Percentiles rank a stretch among this genome's conserved stretches.
These are phyloP conservation scores for Diachrysia chrysitis DNA, from an alignment of 2,888 invertebrate genomes.

Conservation along the genomic window DNA sequence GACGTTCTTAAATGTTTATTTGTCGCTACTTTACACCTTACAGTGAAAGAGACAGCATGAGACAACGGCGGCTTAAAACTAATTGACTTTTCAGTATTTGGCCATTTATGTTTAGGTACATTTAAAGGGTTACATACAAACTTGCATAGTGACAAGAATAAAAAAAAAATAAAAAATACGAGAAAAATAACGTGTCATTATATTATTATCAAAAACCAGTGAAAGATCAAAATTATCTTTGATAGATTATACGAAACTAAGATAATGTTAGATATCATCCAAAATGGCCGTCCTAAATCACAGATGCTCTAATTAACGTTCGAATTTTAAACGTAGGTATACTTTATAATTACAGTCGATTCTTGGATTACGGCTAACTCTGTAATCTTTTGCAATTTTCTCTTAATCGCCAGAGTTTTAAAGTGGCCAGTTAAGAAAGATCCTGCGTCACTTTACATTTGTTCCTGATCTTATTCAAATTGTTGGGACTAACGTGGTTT, in stretches of 20 bases:
- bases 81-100: no score
- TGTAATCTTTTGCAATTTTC: slow-evolving; percentile 87
- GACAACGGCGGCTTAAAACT: no score
- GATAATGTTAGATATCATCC: slow-evolving; percentile 54
- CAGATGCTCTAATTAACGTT: slow-evolving; percentile 77
- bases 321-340: slow-evolving; percentile 77
- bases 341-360: slow-evolving; percentile 82
- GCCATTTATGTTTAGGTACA: no score
- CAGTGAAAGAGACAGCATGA: no score
- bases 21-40: no score
- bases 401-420: slow-evolving; percentile 82
- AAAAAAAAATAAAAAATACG: background rate
- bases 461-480: slow-evolving; percentile 28
- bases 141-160: background rate
- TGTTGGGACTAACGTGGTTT: slow-evolving; percentile 56
- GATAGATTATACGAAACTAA: slow-evolving; percentile 49
- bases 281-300: slow-evolving; percentile 74
- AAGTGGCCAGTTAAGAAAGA: slow-evolving; percentile 69
- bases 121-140: no score
- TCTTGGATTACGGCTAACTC: slow-evolving; percentile 77
- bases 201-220: slow-evolving; percentile 36
- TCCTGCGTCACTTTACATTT: slow-evolving; percentile 61
- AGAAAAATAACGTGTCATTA: slow-evolving; percentile 7
- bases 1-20: no score
- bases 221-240: slow-evolving; percentile 37